Percentiles rank a stretch among this genome's conserved stretches.
Evolutionary conservation across 1,140 invertebrate species (phyloP).

Genomic region (Chionoecetes opilio): DNA sequence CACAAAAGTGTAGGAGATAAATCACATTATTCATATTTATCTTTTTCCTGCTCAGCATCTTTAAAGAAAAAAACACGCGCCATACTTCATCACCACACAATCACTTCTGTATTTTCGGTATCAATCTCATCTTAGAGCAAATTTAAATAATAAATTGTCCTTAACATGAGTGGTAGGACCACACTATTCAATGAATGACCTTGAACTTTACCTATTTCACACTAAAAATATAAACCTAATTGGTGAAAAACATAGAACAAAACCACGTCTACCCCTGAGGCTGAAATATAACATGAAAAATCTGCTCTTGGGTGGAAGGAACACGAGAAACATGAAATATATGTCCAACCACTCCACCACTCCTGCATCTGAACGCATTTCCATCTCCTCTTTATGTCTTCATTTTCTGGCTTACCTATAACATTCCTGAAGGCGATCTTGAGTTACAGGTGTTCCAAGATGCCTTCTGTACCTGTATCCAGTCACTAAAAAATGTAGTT

Average conservation of each 20-base stretch:
- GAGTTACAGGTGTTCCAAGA: conserved; percentile 64
- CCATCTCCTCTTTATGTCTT: not conserved
- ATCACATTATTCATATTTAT: too few relatives aligned
- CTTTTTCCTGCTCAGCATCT: too few relatives aligned
- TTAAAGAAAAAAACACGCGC: too few relatives aligned
- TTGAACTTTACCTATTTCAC: not conserved
- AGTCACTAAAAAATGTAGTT: not conserved
- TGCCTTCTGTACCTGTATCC: not conserved
- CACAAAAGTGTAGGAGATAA: too few relatives aligned
- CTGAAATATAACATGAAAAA: not conserved
- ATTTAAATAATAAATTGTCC: not conserved
- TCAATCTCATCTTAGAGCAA: too few relatives aligned
- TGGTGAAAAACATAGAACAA: not conserved
- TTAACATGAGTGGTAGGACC: not conserved
- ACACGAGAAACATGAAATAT: conserved; percentile 10
- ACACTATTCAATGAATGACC: not conserved
- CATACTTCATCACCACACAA: too few relatives aligned
- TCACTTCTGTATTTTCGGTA: too few relatives aligned
- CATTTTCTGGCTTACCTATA: conserved; percentile 57
- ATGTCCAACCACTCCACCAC: too few relatives aligned
- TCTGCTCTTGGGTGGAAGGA: not conserved
- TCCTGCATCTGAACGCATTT: not conserved
- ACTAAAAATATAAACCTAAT: not conserved
- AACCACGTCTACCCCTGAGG: not conserved
- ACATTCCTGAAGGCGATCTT: conserved; percentile 73